Percentiles rank a stretch among this genome's conserved stretches.
phyloP scores from a whole-genome alignment of 2,888 invertebrate species.

The Calameuta idolon region DNA sequence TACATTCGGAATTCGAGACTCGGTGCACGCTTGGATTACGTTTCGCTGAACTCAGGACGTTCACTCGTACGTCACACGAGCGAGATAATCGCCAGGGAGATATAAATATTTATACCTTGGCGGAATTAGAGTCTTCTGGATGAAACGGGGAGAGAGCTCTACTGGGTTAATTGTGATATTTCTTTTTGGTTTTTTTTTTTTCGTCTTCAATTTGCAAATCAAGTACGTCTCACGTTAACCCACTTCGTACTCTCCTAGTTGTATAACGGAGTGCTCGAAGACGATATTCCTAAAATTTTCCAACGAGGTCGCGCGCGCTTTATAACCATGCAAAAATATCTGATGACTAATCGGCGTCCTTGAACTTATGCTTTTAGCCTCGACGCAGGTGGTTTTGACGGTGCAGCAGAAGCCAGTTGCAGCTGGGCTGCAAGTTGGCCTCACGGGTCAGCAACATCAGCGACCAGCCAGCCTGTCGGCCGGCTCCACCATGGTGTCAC shows the following conservation, averaged over 20 bases:
- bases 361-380: slow-evolving; percentile 69
- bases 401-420: slow-evolving; percentile 73
- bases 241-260: neutral
- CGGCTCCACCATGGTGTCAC: slow-evolving; percentile 54
- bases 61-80: slow-evolving; percentile 4
- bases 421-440: slow-evolving; percentile 63
- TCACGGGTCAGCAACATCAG: slow-evolving; percentile 68
- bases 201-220: neutral
- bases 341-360: slow-evolving; percentile 44
- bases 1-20: slow-evolving; percentile 2
- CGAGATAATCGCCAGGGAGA: slow-evolving; percentile 1
- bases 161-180: neutral
- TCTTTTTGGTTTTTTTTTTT: neutral
- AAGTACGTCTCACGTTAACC: neutral
- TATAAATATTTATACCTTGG: slow-evolving; percentile 9
- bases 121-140: neutral
- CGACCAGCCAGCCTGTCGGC: slow-evolving; percentile 66
- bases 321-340: slow-evolving; percentile 33
- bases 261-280: neutral
- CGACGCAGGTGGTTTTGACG: slow-evolving; percentile 77
- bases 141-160: neutral
- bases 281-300: neutral
- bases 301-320: neutral
- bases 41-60: slow-evolving; percentile 4
- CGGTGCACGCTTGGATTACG: neutral